Evolutionary conservation across 1,140 invertebrate genomes (phyloP).

Genomic region (Drosophila pectinifera): DNA sequence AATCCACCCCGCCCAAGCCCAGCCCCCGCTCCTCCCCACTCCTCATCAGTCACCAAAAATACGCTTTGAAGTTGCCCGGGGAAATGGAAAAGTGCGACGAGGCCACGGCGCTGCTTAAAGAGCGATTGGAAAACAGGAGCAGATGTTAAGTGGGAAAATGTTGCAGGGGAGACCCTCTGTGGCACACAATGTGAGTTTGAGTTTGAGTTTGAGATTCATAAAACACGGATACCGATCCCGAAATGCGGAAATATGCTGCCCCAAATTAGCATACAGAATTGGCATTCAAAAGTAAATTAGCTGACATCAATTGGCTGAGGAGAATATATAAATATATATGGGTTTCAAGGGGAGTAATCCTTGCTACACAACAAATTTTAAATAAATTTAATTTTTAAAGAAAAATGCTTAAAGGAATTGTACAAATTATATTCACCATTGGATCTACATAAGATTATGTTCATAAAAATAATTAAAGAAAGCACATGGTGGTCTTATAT

Average conservation of each 20-base stretch:
- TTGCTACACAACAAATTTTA: no score
- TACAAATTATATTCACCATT: no score
- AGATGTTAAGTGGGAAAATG: conserved; percentile 38
- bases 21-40: neutral
- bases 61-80: conserved; percentile 31
- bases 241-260: neutral
- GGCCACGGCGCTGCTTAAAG: conserved; percentile 26
- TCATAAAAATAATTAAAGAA: no score
- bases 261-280: conserved; percentile 22
- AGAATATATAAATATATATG: neutral
- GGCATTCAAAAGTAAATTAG: conserved; percentile 14
- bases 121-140: conserved; percentile 47
- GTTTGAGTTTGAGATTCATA: conserved; percentile 19
- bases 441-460: no score
- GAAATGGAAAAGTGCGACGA: conserved; percentile 10
- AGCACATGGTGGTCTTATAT: no score
- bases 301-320: conserved; percentile 5
- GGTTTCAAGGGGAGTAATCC: no score
- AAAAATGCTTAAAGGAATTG: no score
- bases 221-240: conserved; percentile 1
- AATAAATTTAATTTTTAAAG: no score
- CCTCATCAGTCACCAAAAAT: conserved; percentile 17
- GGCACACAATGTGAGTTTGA: conserved; percentile 9
- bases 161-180: conserved; percentile 19
- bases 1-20: neutral